Evolutionary conservation across 2,888 invertebrate species (phyloP).

Genomic region (Xestoiulus laeticollis): DNA sequence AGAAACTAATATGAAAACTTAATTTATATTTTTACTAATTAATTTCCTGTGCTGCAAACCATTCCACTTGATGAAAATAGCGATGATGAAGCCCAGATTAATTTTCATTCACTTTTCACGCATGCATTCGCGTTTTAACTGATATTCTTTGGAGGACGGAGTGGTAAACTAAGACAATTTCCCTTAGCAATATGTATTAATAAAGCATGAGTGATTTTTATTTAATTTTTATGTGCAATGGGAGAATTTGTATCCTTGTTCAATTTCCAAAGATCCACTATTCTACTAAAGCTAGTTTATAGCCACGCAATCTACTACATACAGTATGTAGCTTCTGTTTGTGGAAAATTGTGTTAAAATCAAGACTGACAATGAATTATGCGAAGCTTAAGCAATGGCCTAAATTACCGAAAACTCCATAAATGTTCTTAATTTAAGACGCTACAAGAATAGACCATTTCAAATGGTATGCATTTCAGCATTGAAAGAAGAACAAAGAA

Average conservation of each 20-base stretch:
- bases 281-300: too few relatives aligned
- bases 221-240: not conserved
- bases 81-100: not conserved
- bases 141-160: not conserved
- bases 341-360: not conserved
- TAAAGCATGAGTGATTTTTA: not conserved
- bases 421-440: not conserved
- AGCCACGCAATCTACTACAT: not conserved
- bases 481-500: not conserved
- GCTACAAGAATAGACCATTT: not conserved
- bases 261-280: not conserved
- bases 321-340: not conserved
- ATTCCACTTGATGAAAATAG: not conserved
- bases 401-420: not conserved
- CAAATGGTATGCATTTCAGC: not conserved
- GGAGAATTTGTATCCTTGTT: not conserved
- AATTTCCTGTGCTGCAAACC: not conserved
- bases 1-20: not conserved
- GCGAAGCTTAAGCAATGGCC: not conserved
- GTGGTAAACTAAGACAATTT: not conserved
- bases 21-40: conserved; percentile 13
- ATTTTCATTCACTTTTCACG: not conserved
- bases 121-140: not conserved
- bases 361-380: not conserved
- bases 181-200: not conserved